Conservation (phyloP, 2,888 invertebrate species). For the Fragum sueziense region DNA sequence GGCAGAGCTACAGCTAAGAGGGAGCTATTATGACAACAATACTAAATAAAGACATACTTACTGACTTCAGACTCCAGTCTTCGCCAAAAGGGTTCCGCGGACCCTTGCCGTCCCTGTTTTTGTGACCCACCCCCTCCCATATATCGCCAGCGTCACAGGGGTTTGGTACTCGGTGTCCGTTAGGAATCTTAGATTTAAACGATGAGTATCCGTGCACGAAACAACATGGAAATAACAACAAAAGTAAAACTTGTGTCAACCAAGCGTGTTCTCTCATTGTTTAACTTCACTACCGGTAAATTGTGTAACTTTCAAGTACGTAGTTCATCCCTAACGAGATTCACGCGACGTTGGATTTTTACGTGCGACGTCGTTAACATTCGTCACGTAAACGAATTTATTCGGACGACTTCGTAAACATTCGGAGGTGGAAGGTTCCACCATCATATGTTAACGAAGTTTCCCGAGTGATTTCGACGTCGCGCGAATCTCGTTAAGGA, state of each 20-base stretch:
- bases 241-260: background rate
- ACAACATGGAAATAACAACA: background rate
- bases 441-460: no score
- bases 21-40: no score
- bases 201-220: background rate
- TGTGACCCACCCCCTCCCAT: conserved; percentile 28
- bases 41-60: no score
- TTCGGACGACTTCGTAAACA: background rate
- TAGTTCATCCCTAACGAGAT: background rate
- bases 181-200: conserved; percentile 12
- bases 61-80: conserved; percentile 4
- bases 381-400: no score
- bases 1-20: no score
- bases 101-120: conserved; percentile 2
- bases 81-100: conserved; percentile 20
- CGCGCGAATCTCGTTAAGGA: no score
- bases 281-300: background rate
- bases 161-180: conserved; percentile 14
- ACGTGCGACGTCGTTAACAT: background rate
- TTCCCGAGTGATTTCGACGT: background rate
- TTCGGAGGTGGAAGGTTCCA: no score
- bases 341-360: background rate
- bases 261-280: background rate
- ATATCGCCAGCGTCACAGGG: conserved; percentile 8
- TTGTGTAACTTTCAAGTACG: background rate